Conservation (phyloP, 1,140 invertebrate genomes). For the Amyelois transitella region DNA sequence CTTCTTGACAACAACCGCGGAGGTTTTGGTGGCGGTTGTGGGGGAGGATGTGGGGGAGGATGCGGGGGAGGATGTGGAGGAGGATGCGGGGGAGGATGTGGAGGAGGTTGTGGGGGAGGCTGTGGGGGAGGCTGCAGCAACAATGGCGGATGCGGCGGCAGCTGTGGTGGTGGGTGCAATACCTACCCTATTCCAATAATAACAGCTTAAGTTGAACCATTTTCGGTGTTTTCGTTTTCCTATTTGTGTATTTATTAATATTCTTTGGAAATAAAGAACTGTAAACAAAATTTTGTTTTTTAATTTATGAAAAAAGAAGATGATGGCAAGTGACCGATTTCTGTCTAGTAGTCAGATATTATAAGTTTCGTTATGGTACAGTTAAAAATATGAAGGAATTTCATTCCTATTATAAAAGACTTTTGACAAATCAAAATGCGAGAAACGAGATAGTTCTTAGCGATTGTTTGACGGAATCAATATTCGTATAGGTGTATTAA, state of each 20-base stretch:
- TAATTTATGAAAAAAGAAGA: too few species aligned
- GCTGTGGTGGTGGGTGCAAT: not conserved
- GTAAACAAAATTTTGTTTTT: too few species aligned
- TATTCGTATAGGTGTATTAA: too few species aligned
- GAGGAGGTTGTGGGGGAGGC: not conserved
- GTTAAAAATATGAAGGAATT: too few species aligned
- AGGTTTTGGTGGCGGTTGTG: not conserved
- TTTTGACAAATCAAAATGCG: too few species aligned
- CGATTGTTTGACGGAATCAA: too few species aligned
- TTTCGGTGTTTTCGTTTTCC: not conserved
- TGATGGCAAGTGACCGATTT: too few species aligned
- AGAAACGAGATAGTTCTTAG: too few species aligned
- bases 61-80: not conserved
- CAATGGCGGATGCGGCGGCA: not conserved
- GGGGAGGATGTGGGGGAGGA: not conserved
- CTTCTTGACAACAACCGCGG: not conserved
- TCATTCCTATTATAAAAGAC: too few species aligned
- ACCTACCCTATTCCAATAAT: slow-evolving; percentile 1
- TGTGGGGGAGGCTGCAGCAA: not conserved
- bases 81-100: not conserved
- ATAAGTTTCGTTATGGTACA: too few species aligned
- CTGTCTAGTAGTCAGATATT: too few species aligned
- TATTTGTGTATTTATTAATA: not conserved
- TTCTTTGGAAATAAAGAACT: not conserved
- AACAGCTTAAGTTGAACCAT: not conserved